phyloP scores from a whole-genome alignment of 2,797 vertebrate genomes.

The Syndactyla subalaris region DNA sequence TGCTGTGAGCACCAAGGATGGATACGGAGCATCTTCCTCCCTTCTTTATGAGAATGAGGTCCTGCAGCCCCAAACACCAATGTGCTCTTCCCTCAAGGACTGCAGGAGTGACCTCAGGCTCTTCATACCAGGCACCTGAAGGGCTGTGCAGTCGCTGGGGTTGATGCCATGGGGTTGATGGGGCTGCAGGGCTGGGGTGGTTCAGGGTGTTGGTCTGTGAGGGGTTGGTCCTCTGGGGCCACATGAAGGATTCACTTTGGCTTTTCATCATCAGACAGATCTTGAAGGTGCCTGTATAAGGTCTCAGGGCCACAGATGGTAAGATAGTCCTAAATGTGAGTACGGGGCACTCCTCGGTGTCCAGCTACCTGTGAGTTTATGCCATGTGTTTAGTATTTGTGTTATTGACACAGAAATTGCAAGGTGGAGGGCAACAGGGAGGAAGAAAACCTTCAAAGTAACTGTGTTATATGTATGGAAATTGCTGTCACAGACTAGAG shows the following conservation, averaged over 20 bases:
- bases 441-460: not conserved
- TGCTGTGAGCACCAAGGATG: not conserved
- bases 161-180: not conserved
- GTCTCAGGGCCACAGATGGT: not conserved
- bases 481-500: accelerated
- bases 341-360: not conserved
- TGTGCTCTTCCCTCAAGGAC: not conserved
- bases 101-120: not conserved
- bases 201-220: not conserved
- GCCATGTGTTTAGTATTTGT: not conserved
- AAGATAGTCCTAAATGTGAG: not conserved
- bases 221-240: not conserved
- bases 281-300: not conserved
- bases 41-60: not conserved
- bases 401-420: not conserved
- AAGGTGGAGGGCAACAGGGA: not conserved
- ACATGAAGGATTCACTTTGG: not conserved
- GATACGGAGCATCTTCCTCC: accelerated
- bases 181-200: not conserved
- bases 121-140: not conserved
- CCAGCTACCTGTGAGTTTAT: not conserved
- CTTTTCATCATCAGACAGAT: not conserved
- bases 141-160: not conserved
- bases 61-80: not conserved
- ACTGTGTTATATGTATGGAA: not conserved